phyloP scores from a whole-genome alignment of 2,797 vertebrate genomes.

The Lacerta viridis region DNA sequence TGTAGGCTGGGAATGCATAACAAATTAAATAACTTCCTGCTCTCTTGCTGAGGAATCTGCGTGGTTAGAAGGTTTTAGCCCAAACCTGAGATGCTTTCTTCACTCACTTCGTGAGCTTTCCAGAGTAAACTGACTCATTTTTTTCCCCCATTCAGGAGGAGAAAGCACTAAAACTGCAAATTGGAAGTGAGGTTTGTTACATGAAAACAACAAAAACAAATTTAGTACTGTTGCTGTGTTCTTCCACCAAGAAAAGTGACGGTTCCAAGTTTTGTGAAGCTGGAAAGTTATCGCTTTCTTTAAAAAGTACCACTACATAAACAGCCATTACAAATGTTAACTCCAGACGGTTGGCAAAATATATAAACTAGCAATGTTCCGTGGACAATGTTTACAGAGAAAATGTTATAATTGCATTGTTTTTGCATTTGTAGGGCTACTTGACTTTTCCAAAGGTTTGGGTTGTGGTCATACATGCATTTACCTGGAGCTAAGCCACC shows the following conservation, averaged over 20 bases:
- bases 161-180: constrained; percentile 27
- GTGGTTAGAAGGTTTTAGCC: not conserved
- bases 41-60: constrained; percentile 46
- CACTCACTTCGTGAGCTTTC: constrained; percentile 8
- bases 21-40: constrained; percentile 54
- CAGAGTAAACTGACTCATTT: not conserved
- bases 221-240: not conserved
- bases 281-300: not conserved
- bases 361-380: not conserved
- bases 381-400: not conserved
- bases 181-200: constrained; percentile 49
- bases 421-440: not conserved
- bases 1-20: constrained; percentile 62
- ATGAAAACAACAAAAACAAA: constrained; percentile 10
- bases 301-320: not conserved
- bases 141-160: not conserved
- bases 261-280: not conserved
- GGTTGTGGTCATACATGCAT: not conserved
- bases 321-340: not conserved
- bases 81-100: not conserved
- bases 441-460: not conserved
- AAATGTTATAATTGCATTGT: not conserved
- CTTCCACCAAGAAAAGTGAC: not conserved
- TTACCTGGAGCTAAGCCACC: too few species aligned
- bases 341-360: not conserved